Conservation (phyloP, 2,888 invertebrate species). For the Idaea dimidiata region DNA sequence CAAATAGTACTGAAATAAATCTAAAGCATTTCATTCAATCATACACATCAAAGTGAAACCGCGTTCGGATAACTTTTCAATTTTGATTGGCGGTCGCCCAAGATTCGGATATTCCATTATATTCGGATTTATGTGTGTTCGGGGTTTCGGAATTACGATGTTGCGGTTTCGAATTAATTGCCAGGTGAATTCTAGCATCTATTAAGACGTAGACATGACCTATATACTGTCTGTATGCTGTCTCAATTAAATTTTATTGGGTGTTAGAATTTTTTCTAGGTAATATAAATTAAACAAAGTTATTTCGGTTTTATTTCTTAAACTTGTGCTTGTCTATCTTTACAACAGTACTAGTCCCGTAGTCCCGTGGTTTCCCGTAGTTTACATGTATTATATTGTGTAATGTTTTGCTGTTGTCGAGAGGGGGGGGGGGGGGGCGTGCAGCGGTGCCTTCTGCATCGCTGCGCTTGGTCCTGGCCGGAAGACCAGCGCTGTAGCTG, state of each 20-base stretch:
- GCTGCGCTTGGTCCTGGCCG: too few relatives aligned
- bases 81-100: conserved; percentile 1
- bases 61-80: background rate
- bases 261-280: background rate
- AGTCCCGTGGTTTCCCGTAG: background rate
- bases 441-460: too few relatives aligned
- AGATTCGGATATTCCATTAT: background rate
- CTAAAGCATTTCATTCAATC: background rate
- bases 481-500: too few relatives aligned
- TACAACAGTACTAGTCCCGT: background rate
- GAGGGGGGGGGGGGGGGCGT: too few relatives aligned
- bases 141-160: background rate
- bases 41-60: background rate
- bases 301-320: background rate
- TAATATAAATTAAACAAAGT: background rate
- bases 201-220: background rate
- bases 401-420: too few relatives aligned
- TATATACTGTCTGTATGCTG: background rate
- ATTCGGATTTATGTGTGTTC: background rate
- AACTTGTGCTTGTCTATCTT: background rate
- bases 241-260: background rate
- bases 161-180: background rate
- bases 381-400: too few relatives aligned
- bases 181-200: background rate
- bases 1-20: too few relatives aligned